These are phyloP conservation scores for Sitta europaea DNA, from an alignment of 2,113 vertebrate genomes.

Conservation along the genomic window DNA sequence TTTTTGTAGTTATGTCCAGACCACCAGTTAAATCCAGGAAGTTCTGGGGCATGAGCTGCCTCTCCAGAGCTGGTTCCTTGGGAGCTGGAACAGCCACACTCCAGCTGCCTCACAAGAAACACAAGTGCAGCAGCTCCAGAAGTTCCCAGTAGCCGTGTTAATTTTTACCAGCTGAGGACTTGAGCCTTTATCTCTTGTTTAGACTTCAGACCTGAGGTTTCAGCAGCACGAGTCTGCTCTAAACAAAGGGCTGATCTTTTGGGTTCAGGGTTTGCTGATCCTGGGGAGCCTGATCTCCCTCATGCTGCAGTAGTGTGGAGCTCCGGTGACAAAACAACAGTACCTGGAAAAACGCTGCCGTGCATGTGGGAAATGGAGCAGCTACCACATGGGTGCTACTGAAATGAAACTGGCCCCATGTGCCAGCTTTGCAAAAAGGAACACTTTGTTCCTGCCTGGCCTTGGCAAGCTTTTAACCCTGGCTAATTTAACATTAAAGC, in stretches of 20 bases:
- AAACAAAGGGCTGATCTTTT: not conserved
- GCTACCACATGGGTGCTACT: conserved; percentile 54
- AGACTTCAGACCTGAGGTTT: not conserved
- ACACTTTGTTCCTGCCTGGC: conserved; percentile 63
- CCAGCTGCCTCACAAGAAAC: conserved; percentile 1
- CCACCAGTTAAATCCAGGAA: not conserved
- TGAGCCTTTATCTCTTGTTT: conserved; percentile 36
- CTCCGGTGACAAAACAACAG: not conserved
- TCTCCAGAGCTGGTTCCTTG: not conserved
- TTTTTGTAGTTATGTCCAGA: not conserved
- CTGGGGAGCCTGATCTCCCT: accelerated
- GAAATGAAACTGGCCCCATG: conserved; percentile 13
- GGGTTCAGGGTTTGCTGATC: not conserved
- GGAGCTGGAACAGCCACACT: not conserved
- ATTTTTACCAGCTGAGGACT: conserved; percentile 39
- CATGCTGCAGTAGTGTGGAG: accelerated
- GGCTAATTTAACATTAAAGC: conserved; percentile 68
- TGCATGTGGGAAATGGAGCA: not conserved
- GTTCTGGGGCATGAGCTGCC: not conserved
- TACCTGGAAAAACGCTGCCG: not conserved
- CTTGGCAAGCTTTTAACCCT: conserved; percentile 56
- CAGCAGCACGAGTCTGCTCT: not conserved
- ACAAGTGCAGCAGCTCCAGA: not conserved
- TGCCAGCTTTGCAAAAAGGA: conserved; percentile 52
- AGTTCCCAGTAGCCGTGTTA: not conserved